phyloP scores from a whole-genome alignment of 2,797 vertebrate species.

The Aldrovandia affinis region DNA sequence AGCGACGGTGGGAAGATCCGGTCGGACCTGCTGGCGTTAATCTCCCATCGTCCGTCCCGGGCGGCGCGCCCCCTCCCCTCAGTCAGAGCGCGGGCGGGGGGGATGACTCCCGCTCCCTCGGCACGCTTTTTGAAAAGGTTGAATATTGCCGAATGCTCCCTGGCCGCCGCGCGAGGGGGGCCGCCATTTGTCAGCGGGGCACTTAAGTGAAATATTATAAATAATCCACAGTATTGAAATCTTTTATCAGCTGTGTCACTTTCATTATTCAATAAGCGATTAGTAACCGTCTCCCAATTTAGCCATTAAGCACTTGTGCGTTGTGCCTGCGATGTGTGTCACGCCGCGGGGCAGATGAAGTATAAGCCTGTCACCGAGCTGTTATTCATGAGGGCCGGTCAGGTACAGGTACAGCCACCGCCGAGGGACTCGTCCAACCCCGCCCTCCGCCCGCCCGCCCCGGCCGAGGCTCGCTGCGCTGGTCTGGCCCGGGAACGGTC shows the following conservation, averaged over 20 bases:
- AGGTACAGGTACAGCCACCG: slow-evolving; percentile 57
- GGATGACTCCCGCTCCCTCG: slow-evolving; percentile 25
- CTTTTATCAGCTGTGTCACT: slow-evolving; percentile 93
- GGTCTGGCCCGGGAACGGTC: background rate
- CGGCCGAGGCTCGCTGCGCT: background rate
- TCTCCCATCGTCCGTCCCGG: slow-evolving; percentile 36
- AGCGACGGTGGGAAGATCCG: too few species aligned
- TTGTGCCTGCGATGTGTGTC: slow-evolving; percentile 60
- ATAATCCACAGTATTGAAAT: slow-evolving; percentile 89
- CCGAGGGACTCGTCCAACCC: background rate
- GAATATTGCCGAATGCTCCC: slow-evolving; percentile 63
- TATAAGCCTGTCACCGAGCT: slow-evolving; percentile 69
- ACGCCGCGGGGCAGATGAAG: slow-evolving; percentile 63
- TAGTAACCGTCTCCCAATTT: slow-evolving; percentile 84
- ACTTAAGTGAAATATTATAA: slow-evolving; percentile 88
- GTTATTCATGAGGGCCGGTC: slow-evolving; percentile 72
- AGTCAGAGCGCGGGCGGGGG: background rate
- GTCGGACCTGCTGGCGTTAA: background rate
- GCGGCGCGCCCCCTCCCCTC: slow-evolving; percentile 43
- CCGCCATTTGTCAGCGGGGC: slow-evolving; percentile 78
- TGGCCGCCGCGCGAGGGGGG: slow-evolving; percentile 56
- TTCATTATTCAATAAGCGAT: slow-evolving; percentile 92
- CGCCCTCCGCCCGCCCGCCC: slow-evolving; percentile 9
- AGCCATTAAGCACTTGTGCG: slow-evolving; percentile 76
- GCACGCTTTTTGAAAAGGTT: slow-evolving; percentile 43